Conservation (phyloP, 1,140 invertebrate genomes). For the Lanistes nyassanus region DNA sequence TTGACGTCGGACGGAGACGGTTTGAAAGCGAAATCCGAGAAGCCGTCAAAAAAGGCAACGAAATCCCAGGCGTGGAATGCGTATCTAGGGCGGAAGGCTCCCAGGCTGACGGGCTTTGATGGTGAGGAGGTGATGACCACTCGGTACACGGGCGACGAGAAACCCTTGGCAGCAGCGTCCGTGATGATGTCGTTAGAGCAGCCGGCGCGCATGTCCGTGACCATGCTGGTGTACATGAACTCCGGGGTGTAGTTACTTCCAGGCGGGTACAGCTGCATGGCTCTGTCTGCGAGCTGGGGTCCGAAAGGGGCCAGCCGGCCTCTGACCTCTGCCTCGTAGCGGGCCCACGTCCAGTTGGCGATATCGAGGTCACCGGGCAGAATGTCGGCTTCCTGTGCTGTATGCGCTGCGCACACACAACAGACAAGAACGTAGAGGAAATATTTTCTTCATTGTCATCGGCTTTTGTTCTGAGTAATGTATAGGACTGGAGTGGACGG, state of each 20-base stretch:
- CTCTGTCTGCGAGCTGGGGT: constrained; percentile 20
- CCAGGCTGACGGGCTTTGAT: constrained; percentile 39
- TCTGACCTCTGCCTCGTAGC: constrained; percentile 38
- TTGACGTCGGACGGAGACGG: constrained; percentile 34
- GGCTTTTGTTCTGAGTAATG: too few species aligned
- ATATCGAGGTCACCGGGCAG: constrained; percentile 23
- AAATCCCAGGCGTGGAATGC: constrained; percentile 54
- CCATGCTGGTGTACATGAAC: constrained; percentile 43
- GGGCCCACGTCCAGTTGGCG: constrained; percentile 43
- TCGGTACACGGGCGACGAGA: constrained; percentile 42
- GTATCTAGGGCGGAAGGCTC: constrained; percentile 28
- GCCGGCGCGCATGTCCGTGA: constrained; percentile 37
- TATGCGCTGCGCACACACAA: constrained; percentile 28
- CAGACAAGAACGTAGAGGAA: not conserved
- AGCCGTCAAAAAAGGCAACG: constrained; percentile 48
- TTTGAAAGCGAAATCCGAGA: constrained; percentile 36
- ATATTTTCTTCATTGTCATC: not conserved
- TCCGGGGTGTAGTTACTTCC: constrained; percentile 26
- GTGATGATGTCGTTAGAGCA: constrained; percentile 43
- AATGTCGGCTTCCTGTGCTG: constrained; percentile 32
- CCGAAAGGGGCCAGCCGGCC: constrained; percentile 38
- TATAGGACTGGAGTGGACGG: too few species aligned
- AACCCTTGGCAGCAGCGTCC: constrained; percentile 16
- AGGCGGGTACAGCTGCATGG: constrained; percentile 38
- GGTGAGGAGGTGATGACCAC: constrained; percentile 43